Conservation (phyloP, 2,113 vertebrate genomes). For the Cardinalis cardinalis region DNA sequence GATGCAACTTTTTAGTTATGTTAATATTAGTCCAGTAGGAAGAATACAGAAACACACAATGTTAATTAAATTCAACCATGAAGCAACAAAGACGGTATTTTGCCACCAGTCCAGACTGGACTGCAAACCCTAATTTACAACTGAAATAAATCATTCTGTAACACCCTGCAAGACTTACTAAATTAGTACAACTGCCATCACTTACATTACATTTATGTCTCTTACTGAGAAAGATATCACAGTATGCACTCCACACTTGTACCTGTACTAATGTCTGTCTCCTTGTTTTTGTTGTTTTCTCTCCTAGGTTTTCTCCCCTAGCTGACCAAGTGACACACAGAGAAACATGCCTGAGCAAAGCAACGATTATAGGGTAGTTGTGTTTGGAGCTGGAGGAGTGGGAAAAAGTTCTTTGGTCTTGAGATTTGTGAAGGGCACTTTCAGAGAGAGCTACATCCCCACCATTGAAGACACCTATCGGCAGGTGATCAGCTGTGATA, state of each 20-base stretch:
- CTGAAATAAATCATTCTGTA: background rate
- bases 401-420: constrained; percentile 83
- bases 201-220: background rate
- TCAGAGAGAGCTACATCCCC: constrained; percentile 83
- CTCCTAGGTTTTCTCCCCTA: constrained; percentile 30
- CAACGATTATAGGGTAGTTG: constrained; percentile 82
- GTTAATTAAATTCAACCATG: background rate
- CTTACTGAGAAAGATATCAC: background rate
- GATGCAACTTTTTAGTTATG: background rate
- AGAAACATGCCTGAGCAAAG: constrained; percentile 82
- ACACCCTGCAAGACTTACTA: background rate
- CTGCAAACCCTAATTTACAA: background rate
- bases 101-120: background rate
- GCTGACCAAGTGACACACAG: background rate
- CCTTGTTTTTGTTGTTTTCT: background rate
- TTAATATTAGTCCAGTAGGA: background rate
- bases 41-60: background rate
- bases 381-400: constrained; percentile 82
- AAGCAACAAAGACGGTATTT: background rate
- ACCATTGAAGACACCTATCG: constrained; percentile 84
- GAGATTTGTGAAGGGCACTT: constrained; percentile 82
- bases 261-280: background rate
- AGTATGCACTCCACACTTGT: background rate
- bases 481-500: constrained; percentile 85
- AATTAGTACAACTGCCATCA: background rate